phyloP scores from a whole-genome alignment of 2,888 invertebrate species.

The Beris morrisii region DNA sequence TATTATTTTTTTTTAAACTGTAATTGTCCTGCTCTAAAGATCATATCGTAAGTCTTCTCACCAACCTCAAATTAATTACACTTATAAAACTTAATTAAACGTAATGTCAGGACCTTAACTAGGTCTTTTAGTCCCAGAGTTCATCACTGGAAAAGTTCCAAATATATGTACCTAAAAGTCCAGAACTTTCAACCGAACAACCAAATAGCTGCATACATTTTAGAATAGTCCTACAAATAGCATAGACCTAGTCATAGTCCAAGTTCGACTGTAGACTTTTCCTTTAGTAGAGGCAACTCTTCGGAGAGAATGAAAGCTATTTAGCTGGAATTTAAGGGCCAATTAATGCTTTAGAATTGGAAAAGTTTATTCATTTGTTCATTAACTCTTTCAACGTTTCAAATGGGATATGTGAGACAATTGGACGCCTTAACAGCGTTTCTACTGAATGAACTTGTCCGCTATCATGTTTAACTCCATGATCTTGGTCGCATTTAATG shows the following conservation, averaged over 20 bases:
- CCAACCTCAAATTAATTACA: constrained; percentile 16
- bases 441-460: not conserved
- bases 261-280: no score
- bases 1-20: no score
- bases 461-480: not conserved
- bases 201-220: no score
- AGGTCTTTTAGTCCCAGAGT: constrained; percentile 2
- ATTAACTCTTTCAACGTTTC: constrained; percentile 32
- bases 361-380: constrained; percentile 39
- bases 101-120: constrained; percentile 24
- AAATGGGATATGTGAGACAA: constrained; percentile 13
- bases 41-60: no score
- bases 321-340: constrained; percentile 36
- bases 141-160: constrained; percentile 10
- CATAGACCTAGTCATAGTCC: no score
- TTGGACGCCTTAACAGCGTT: constrained; percentile 9
- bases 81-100: constrained; percentile 36
- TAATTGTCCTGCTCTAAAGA: no score
- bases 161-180: not conserved
- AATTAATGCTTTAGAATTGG: constrained; percentile 38
- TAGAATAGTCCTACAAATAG: no score
- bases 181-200: no score
- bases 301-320: constrained; percentile 13
- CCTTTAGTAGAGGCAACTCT: not conserved
- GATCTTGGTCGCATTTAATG: not conserved